A percentile compares a stretch with the other conserved stretches of the same genome.
These are phyloP conservation scores for Stichopus chloronotus DNA, from an alignment of 35 echinoderm and acorn worm genomes.

Conservation along the genomic window DNA sequence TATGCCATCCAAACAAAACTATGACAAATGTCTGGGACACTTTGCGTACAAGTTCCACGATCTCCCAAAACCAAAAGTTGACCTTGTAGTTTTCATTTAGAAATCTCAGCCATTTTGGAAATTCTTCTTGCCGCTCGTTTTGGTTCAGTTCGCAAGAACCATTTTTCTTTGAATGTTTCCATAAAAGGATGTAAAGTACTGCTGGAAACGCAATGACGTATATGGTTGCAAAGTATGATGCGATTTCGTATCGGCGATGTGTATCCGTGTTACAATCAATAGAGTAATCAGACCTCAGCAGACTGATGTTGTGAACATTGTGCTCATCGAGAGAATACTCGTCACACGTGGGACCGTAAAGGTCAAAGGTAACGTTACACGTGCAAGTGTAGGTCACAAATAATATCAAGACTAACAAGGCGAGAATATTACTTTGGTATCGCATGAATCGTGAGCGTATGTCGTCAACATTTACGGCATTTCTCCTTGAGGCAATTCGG, in stretches of 20 bases:
- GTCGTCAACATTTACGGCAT: not conserved
- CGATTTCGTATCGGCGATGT: not conserved
- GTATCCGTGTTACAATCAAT: conserved; percentile 32
- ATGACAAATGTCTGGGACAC: conserved; percentile 45
- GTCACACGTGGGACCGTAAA: conserved; percentile 31
- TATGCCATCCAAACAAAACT: conserved; percentile 38
- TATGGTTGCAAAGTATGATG: conserved; percentile 13
- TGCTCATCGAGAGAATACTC: conserved; percentile 5
- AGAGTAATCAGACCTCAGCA: conserved; percentile 43
- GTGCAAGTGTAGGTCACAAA: conserved; percentile 51
- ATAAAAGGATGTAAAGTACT: not conserved
- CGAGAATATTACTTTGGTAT: not conserved
- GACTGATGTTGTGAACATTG: not conserved
- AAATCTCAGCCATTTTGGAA: conserved; percentile 44
- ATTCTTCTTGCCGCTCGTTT: not conserved
- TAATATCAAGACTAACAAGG: conserved; percentile 20
- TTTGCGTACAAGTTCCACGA: conserved; percentile 51
- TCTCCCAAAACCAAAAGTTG: conserved; percentile 68
- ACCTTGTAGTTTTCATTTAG: conserved; percentile 63
- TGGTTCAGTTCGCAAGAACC: not conserved
- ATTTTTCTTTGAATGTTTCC: conserved; percentile 11
- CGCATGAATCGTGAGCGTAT: not conserved
- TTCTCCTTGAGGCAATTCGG: not conserved
- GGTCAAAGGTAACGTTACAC: conserved; percentile 47
- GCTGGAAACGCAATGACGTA: conserved; percentile 58